Evolutionary conservation across 64 coral and sea anemone species (phyloP).

Genomic region (Porites lutea): DNA sequence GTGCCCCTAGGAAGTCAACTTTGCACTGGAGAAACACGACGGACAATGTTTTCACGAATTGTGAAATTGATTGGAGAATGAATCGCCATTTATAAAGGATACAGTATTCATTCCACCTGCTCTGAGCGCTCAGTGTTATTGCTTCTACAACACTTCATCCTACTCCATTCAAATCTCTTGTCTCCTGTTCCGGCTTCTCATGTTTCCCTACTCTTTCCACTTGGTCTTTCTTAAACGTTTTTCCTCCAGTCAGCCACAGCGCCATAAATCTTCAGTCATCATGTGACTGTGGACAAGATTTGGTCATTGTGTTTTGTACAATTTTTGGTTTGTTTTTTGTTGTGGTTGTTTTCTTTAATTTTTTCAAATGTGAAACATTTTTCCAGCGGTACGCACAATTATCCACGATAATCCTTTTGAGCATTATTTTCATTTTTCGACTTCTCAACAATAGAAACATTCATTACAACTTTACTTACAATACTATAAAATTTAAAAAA

Average conservation of each 20-base stretch:
- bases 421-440: not conserved
- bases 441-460: not conserved
- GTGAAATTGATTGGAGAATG: too few relatives aligned
- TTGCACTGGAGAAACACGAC: too few relatives aligned
- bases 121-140: not conserved
- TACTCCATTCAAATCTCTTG: not conserved
- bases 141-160: not conserved
- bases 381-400: too few relatives aligned
- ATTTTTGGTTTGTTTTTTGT: not conserved
- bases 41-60: too few relatives aligned
- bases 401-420: not conserved
- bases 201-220: not conserved
- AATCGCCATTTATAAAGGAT: too few relatives aligned
- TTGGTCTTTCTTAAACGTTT: not conserved
- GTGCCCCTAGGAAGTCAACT: too few relatives aligned
- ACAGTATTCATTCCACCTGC: too few relatives aligned
- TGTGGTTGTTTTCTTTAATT: not conserved
- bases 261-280: not conserved
- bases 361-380: conserved; percentile 16
- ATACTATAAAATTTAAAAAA: conserved; percentile 21
- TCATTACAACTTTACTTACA: not conserved
- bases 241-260: not conserved
- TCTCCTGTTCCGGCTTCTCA: too few relatives aligned
- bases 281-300: not conserved
- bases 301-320: conserved; percentile 32